Evolutionary conservation across 1,140 invertebrate genomes (phyloP), one percentile per base, ranked within the genome.

Genomic region (silkworm (Bombyx mori)): DNA sequence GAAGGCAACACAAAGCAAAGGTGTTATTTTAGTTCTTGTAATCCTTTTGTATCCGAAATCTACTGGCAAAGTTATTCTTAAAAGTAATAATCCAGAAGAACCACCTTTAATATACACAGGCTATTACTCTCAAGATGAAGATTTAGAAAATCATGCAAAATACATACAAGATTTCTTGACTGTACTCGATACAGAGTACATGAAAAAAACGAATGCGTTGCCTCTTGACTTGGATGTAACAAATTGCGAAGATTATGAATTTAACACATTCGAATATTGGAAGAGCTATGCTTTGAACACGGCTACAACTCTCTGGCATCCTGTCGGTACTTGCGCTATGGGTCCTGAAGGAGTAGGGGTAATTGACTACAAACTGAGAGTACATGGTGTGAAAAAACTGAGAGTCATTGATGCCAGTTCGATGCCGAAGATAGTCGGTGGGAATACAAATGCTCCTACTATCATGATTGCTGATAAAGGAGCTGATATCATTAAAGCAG

Each of bases 41-140:
- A 93, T 95, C 88, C 76, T 96, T 42, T 72, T 98, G n/a, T 88
- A 96, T 47, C 94, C 95, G 0, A 90, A 90, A 55, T 96, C 94
- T 56, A 89, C 88, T 59, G 97, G 97, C 1, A 80, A 89, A 6
- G 93, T 98, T 8, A 91, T 90, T 56, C 74, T 98, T 3, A 87
- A 92, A 8, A 94, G 91, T 54, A 91, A 89, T 8, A 93, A 97
- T 82, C 97, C 97, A 0, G 92, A 93, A 58, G 92, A 95, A 58
- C 92, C 94, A 69, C 97, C 98, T 0, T 83, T 95, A 5, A 95
- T 99, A 52, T 93, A 95, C 73, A 94, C 96, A 0, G 96, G 95
- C 66, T 98, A 97, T 68, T 93, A 97, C 61, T 88, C 91, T 1
- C 91, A 96, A 56, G 91, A 91, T 1, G 86, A 91, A 5, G 96